Evolutionary conservation across 2,888 invertebrate genomes (phyloP).

Genomic region (Strigamia transsilvanica): DNA sequence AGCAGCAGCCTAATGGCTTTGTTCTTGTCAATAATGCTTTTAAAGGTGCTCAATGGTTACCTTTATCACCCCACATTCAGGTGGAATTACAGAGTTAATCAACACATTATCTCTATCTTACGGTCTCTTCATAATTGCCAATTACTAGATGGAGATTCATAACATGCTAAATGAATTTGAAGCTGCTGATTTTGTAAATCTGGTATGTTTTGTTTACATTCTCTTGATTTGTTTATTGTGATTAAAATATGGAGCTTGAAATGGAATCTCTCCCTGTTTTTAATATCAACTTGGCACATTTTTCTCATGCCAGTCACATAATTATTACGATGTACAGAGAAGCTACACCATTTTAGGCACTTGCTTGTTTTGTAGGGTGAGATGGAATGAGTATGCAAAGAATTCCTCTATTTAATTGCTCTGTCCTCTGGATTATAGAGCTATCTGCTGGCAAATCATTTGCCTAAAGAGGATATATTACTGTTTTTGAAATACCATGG

Average conservation of each 20-base stretch:
- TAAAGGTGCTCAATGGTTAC: constrained; percentile 41
- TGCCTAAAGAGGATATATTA: constrained; percentile 51
- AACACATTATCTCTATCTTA: too few species aligned
- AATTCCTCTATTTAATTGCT: not conserved
- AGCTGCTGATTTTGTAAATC: constrained; percentile 34
- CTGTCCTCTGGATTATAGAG: constrained; percentile 4
- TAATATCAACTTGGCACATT: not conserved
- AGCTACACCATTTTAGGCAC: constrained; percentile 30
- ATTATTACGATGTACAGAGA: constrained; percentile 48
- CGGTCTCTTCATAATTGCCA: too few species aligned
- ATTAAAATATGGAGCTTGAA: not conserved
- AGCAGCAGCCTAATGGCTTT: not conserved
- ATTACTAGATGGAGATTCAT: constrained; percentile 45
- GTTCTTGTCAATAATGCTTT: constrained; percentile 37
- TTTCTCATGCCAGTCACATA: constrained; percentile 30
- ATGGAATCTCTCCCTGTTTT: not conserved
- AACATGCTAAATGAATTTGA: constrained; percentile 49
- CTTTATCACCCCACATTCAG: constrained; percentile 31
- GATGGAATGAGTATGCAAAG: constrained; percentile 2
- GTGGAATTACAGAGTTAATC: not conserved
- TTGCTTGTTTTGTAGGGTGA: constrained; percentile 46
- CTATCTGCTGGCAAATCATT: constrained; percentile 44
- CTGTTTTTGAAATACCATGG: constrained; percentile 37
- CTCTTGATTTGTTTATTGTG: constrained; percentile 9
- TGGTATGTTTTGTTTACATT: constrained; percentile 43